A percentile compares a stretch with the other conserved stretches of the same genome.
These are phyloP conservation scores for Zootoca vivipara DNA, from an alignment of 2,113 vertebrate species.

Conservation along the genomic window DNA sequence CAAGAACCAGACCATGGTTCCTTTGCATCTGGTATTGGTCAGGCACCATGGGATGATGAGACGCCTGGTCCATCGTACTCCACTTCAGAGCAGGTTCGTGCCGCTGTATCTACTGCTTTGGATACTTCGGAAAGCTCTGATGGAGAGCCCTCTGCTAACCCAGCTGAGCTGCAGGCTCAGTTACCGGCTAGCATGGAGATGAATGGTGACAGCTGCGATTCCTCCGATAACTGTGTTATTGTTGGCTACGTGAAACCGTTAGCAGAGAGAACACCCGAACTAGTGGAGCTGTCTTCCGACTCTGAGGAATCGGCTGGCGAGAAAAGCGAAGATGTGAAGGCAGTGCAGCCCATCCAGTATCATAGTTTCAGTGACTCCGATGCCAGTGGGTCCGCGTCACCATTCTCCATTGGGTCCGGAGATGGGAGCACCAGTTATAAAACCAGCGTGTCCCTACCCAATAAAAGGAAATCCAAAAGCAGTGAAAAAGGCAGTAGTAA, in stretches of 20 bases:
- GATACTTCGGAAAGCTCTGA: slow-evolving; percentile 85
- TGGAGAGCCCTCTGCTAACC: slow-evolving; percentile 73
- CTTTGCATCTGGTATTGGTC: slow-evolving; percentile 67
- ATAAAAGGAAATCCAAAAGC: slow-evolving; percentile 49
- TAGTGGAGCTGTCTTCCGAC: slow-evolving; percentile 92
- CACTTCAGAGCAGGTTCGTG: slow-evolving; percentile 71
- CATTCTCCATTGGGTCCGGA: slow-evolving; percentile 62
- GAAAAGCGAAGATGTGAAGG: slow-evolving; percentile 66
- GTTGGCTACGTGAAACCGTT: slow-evolving; percentile 89
- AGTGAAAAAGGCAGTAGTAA: slow-evolving; percentile 56
- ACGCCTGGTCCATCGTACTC: slow-evolving; percentile 90
- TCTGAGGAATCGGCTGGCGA: slow-evolving; percentile 81
- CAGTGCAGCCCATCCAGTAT: slow-evolving; percentile 78
- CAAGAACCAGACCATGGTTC: slow-evolving; percentile 62
- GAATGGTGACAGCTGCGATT: slow-evolving; percentile 67
- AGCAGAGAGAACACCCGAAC: slow-evolving; percentile 91
- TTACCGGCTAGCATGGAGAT: slow-evolving; percentile 54
- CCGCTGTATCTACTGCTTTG: slow-evolving; percentile 75
- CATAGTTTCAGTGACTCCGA: slow-evolving; percentile 75
- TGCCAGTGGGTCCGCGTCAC: slow-evolving; percentile 73
- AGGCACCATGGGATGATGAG: slow-evolving; percentile 92
- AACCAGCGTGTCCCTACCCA: slow-evolving; percentile 37
- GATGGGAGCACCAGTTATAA: slow-evolving; percentile 60
- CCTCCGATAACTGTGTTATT: slow-evolving; percentile 86
- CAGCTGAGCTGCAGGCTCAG: slow-evolving; percentile 39